Evolutionary conservation across 2,797 vertebrate species (phyloP).

Genomic region (Clarias laeviceps): DNA sequence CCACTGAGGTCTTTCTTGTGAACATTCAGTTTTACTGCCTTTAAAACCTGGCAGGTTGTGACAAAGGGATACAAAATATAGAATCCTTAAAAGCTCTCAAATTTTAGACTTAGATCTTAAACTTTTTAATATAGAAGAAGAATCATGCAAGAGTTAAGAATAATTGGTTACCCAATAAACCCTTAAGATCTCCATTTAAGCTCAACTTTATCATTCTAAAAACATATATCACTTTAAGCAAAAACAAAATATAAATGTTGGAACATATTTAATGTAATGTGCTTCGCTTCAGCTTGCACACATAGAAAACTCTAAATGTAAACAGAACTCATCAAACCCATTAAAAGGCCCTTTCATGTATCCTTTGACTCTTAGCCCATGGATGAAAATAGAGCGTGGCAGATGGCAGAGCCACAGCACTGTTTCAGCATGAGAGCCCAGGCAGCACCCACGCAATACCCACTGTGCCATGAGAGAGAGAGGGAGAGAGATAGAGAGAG

Average conservation of each 20-base stretch:
- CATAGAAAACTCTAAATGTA: conserved; percentile 30
- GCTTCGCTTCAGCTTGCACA: not conserved
- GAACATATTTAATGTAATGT: not conserved
- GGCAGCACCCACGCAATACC: conserved; percentile 66
- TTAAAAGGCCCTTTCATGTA: conserved; percentile 42
- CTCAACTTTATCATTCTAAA: not conserved
- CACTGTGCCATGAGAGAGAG: conserved; percentile 48
- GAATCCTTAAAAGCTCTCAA: not conserved
- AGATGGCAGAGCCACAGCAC: conserved; percentile 75
- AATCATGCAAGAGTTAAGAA: not conserved
- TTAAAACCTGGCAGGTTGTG: not conserved
- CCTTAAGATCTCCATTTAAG: not conserved
- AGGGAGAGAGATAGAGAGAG: too few species aligned
- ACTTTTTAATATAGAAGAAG: too few species aligned
- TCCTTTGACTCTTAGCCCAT: conserved; percentile 60
- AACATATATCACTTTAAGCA: not conserved
- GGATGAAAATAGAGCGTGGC: conserved; percentile 75
- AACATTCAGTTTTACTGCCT: too few species aligned
- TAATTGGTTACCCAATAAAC: not conserved
- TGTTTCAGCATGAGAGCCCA: conserved; percentile 68
- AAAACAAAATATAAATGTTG: not conserved
- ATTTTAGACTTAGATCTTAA: too few species aligned
- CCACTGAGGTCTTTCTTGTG: too few species aligned
- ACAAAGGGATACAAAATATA: not conserved
- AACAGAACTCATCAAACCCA: conserved; percentile 44